Base-by-base conservation (phyloP, 2,888 invertebrate species). In the Calameuta filiformis region DNA sequence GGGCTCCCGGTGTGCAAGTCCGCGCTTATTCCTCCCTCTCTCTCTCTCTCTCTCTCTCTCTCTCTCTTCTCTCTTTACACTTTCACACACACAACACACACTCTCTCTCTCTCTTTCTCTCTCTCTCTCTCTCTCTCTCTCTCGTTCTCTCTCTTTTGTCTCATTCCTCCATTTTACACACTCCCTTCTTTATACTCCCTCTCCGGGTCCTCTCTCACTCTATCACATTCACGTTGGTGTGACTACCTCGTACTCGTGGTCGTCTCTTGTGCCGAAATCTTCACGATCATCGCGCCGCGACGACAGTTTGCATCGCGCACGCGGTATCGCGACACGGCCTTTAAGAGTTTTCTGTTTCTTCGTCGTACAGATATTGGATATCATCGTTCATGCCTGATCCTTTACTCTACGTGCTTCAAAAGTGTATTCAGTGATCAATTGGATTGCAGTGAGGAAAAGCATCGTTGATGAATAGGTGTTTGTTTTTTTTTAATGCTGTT, bases 11-110 rank as follows among this genome's bases (percentile, higher is more conserved):
- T 12, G 31, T 77, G 77, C 73, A 79, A 73, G 79, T 74, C 68
- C 80, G 80, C 40, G 74, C 77, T 77, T 56, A 56, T 77, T 77
- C 80, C 73, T 75, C 76, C n/a, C 40, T 77, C 69, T 40, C 77
- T 73, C 33, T 79, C 68, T 15, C 75, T 75, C 34, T 73, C 37
- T 71, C 73, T 56, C n/a, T 73, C 69, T 31, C 31, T 12, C 23
- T 69, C 31, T 69, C 31, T 69, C 15, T 73, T 31, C 12, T 31
- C 23, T 69, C 12, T 69, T 6, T 69, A 35, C 12, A 35, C 31
- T n/a, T 12, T 69, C 69, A 12, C 69, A 30, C 69, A 30, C 69
- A 30, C n/a, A 12, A 12, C n/a, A 31, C 69, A 31, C 69, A 35
- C 35, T 9, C 35, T 35, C 35, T 11, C 35, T 35, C 35, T 35